Evolutionary conservation across 2,888 invertebrate genomes (phyloP).

Genomic region (Archips xylosteana): DNA sequence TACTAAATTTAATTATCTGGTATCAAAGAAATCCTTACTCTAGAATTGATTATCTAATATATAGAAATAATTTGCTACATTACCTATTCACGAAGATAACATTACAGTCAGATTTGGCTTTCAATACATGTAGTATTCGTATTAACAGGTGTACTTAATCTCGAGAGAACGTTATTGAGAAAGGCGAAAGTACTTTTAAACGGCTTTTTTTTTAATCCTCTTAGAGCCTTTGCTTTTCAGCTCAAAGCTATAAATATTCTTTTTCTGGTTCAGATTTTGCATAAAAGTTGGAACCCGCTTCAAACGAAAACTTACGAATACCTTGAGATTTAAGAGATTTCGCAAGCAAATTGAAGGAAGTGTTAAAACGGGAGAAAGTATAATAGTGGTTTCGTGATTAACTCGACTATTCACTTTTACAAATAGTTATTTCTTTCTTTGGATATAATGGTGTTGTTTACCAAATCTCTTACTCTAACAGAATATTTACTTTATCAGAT

Average conservation of each 20-base stretch:
- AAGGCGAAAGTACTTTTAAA: slow-evolving; percentile 10
- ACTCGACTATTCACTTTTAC: neutral
- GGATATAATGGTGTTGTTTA: neutral
- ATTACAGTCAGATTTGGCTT: neutral
- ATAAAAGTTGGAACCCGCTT: slow-evolving; percentile 5
- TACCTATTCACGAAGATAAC: neutral
- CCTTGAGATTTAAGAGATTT: slow-evolving; percentile 18
- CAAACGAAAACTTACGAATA: slow-evolving; percentile 28
- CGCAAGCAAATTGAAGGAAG: slow-evolving; percentile 8
- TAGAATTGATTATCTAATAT: too few relatives aligned
- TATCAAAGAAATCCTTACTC: too few relatives aligned
- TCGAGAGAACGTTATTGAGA: neutral
- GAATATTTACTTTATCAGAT: too few relatives aligned
- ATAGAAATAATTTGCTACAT: neutral
- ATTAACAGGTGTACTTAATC: slow-evolving; percentile 13
- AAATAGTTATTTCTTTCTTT: neutral
- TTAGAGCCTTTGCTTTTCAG: slow-evolving; percentile 34
- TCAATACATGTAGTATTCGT: neutral
- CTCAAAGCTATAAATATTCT: slow-evolving; percentile 37
- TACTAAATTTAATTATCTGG: too few relatives aligned
- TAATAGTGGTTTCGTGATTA: neutral
- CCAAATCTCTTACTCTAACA: neutral
- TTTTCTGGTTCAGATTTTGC: slow-evolving; percentile 25
- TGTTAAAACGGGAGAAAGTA: slow-evolving; percentile 4
- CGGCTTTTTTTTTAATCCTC: slow-evolving; percentile 29